phyloP scores from a whole-genome alignment of 2,113 vertebrate genomes.

The Takifugu flavidus region DNA sequence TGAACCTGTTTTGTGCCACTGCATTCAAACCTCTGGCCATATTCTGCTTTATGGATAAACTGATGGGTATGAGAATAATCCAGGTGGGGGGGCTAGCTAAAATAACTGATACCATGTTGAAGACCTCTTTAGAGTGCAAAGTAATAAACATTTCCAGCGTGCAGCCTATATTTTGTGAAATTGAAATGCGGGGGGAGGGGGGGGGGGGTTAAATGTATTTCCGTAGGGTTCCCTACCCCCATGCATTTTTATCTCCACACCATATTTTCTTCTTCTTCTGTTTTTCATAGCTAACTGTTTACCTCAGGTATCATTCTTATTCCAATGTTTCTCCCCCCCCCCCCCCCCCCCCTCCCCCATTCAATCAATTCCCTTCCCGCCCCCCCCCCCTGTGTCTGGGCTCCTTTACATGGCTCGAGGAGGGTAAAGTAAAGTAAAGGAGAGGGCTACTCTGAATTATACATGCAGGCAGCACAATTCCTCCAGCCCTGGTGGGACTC shows the following conservation, averaged over 20 bases:
- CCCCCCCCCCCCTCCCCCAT: constrained; percentile 2
- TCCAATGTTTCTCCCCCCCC: constrained; percentile 26
- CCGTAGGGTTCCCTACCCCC: not conserved
- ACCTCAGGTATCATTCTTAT: constrained; percentile 27
- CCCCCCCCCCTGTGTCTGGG: constrained; percentile 48
- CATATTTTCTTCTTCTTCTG: constrained; percentile 1
- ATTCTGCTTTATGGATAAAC: constrained; percentile 29
- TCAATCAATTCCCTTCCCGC: constrained; percentile 13
- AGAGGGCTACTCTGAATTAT: constrained; percentile 62
- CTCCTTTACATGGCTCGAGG: constrained; percentile 69
- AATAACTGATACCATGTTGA: constrained; percentile 56
- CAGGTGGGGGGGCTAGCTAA: constrained; percentile 26
- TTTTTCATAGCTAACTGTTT: constrained; percentile 1
- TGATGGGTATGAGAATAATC: constrained; percentile 17
- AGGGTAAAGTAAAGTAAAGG: constrained; percentile 37
- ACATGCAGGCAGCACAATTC: constrained; percentile 58
- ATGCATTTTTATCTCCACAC: constrained; percentile 14
- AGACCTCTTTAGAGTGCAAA: constrained; percentile 33
- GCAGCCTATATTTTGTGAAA: constrained; percentile 29
- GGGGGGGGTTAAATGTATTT: not conserved
- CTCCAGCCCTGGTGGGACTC: constrained; percentile 50
- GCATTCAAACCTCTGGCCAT: constrained; percentile 29
- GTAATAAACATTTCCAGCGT: constrained; percentile 43
- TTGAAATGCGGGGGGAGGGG: constrained; percentile 12
- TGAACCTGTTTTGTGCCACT: not conserved